A percentile compares a stretch with the other conserved stretches of the same genome.
Conservation (phyloP, 1,140 invertebrate genomes). For the Pentalonia nigronervosa region DNA sequence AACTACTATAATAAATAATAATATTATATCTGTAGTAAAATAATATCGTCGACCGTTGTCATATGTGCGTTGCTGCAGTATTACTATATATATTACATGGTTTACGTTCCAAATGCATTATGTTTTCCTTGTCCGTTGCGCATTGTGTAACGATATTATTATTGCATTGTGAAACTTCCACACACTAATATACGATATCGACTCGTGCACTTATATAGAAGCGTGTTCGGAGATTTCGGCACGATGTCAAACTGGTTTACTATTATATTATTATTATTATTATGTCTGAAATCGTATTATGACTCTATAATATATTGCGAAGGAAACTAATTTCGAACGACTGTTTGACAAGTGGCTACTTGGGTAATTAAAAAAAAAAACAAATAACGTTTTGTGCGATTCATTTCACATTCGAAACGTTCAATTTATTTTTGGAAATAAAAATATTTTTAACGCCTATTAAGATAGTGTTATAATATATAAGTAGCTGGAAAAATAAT, state of each 20-base stretch:
- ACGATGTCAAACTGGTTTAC: neutral
- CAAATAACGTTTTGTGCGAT: neutral
- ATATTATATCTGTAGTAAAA: neutral
- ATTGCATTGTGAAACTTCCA: conserved; percentile 3
- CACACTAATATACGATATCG: neutral
- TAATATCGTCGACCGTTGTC: neutral
- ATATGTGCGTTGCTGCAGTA: neutral
- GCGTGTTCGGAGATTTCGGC: neutral
- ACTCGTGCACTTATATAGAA: conserved; percentile 9
- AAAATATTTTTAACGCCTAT: too few species aligned
- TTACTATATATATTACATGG: neutral
- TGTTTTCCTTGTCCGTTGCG: neutral
- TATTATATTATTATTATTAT: neutral
- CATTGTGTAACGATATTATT: neutral
- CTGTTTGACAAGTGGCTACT: neutral
- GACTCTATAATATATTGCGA: neutral
- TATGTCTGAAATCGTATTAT: neutral
- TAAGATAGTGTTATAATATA: too few species aligned
- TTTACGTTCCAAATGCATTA: neutral
- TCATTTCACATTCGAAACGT: neutral
- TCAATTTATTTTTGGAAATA: too few species aligned
- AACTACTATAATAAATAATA: neutral
- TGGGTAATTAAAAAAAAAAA: neutral
- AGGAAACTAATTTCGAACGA: neutral
- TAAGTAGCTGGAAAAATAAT: neutral